Conservation (phyloP, 2,113 vertebrate species). For the Labeo catla region DNA sequence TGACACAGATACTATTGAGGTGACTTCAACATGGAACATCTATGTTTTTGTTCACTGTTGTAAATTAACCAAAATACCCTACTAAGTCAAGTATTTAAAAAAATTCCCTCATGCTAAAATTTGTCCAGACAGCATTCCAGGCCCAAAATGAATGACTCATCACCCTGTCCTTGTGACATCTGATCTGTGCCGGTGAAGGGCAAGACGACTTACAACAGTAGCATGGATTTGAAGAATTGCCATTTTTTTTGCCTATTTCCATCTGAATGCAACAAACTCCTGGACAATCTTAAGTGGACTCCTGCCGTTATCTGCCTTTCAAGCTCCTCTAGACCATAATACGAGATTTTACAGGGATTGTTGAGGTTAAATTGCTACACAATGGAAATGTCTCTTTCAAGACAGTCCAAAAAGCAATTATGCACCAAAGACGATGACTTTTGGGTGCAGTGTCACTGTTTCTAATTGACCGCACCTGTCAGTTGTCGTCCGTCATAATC, state of each 20-base stretch:
- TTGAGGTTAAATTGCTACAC: slow-evolving; percentile 42
- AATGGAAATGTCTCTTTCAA: slow-evolving; percentile 46
- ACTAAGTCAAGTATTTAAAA: no score
- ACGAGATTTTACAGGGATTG: background rate
- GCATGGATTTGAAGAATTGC: background rate
- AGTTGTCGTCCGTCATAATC: slow-evolving; percentile 80
- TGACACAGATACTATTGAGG: background rate
- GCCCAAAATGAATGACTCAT: no score
- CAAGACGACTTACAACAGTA: background rate
- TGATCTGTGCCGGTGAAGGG: background rate
- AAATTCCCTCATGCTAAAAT: no score
- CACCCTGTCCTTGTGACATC: background rate
- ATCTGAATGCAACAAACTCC: background rate
- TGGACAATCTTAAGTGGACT: background rate
- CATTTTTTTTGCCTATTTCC: no score
- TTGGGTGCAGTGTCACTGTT: slow-evolving; percentile 67
- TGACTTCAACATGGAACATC: no score
- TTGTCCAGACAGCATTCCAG: no score
- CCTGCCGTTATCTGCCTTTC: slow-evolving; percentile 29
- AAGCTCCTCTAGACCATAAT: background rate
- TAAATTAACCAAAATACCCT: no score
- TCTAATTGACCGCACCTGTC: slow-evolving; percentile 86
- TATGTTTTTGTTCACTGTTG: no score
- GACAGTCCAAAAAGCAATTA: slow-evolving; percentile 67
- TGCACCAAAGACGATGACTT: slow-evolving; percentile 58